phyloP scores from a whole-genome alignment of 1,140 invertebrate genomes.

The Mamestra configurata region DNA sequence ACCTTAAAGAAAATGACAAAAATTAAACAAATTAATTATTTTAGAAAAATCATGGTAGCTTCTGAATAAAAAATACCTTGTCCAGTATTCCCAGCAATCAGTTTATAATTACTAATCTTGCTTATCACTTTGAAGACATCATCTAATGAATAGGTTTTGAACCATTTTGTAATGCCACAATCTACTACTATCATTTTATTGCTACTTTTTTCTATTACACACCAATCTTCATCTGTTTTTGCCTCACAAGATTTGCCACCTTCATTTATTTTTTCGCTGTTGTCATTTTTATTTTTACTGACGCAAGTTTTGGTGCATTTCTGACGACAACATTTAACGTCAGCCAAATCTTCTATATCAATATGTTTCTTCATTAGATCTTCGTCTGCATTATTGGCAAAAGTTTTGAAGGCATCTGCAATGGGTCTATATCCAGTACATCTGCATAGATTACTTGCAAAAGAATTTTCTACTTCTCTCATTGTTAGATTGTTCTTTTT shows the following conservation, averaged over 20 bases:
- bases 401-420: slow-evolving; percentile 90
- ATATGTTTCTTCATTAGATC: slow-evolving; percentile 73
- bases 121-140: slow-evolving; percentile 76
- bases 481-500: slow-evolving; percentile 87
- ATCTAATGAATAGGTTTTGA: slow-evolving; percentile 87
- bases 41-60: no score
- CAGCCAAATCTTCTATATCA: slow-evolving; percentile 85
- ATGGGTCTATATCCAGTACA: slow-evolving; percentile 97
- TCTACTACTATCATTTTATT: slow-evolving; percentile 65
- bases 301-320: slow-evolving; percentile 65
- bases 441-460: slow-evolving; percentile 95
- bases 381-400: slow-evolving; percentile 67
- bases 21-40: no score
- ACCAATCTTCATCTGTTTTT: slow-evolving; percentile 65
- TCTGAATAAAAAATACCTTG: slow-evolving; percentile 67
- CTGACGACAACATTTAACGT: slow-evolving; percentile 68
- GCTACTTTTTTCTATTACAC: slow-evolving; percentile 63
- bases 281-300: slow-evolving; percentile 52
- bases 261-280: slow-evolving; percentile 5
- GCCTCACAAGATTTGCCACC: background rate
- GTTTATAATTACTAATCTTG: slow-evolving; percentile 69
- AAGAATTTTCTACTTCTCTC: slow-evolving; percentile 92
- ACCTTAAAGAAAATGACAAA: slow-evolving; percentile 66
- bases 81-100: slow-evolving; percentile 80
- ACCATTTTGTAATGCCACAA: slow-evolving; percentile 81